Percentiles rank a stretch among this genome's conserved stretches.
phyloP scores from a whole-genome alignment of 2,888 invertebrate genomes.

The Drosophila demipolita region DNA sequence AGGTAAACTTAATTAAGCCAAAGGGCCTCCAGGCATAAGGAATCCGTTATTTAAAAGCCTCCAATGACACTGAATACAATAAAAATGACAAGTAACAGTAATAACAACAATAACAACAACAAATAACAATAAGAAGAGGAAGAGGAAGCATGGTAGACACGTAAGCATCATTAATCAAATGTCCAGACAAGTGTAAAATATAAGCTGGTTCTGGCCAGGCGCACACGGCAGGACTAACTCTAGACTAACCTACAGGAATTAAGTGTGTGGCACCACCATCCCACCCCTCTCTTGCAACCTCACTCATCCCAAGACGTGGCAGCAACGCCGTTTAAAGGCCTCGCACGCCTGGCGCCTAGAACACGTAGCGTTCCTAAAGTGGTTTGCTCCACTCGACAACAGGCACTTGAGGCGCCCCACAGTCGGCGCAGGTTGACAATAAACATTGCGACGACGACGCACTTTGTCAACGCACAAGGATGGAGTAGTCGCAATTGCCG shows the following conservation, averaged over 20 bases:
- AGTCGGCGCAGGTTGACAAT: conserved; percentile 63
- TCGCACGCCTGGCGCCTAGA: conserved; percentile 55
- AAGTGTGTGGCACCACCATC: conserved; percentile 33
- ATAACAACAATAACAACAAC: conserved; percentile 22
- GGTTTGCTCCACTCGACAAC: conserved; percentile 54
- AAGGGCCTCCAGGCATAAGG: conserved; percentile 33
- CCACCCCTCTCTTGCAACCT: rapidly evolving
- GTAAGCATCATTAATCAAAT: conserved; percentile 81
- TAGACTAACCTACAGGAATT: conserved; percentile 32
- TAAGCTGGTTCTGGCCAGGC: conserved; percentile 41
- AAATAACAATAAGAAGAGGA: conserved; percentile 18
- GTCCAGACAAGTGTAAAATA: conserved; percentile 80
- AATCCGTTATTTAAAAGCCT: conserved; percentile 45
- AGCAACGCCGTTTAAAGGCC: conserved; percentile 39
- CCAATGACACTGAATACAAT: conserved; percentile 70
- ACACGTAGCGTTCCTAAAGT: conserved; percentile 66
- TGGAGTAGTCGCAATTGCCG: conserved; percentile 4
- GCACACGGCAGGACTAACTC: conserved; percentile 25
- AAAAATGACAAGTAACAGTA: conserved; percentile 54
- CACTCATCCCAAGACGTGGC: neutral
- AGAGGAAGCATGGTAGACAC: conserved; percentile 50
- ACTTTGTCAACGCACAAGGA: conserved; percentile 44
- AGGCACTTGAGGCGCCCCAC: conserved; percentile 68
- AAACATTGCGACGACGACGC: conserved; percentile 65
- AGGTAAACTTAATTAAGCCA: conserved; percentile 60